These are phyloP conservation scores for Daphoenositta chrysoptera DNA, from an alignment of 2,113 vertebrate genomes.

Conservation along the genomic window DNA sequence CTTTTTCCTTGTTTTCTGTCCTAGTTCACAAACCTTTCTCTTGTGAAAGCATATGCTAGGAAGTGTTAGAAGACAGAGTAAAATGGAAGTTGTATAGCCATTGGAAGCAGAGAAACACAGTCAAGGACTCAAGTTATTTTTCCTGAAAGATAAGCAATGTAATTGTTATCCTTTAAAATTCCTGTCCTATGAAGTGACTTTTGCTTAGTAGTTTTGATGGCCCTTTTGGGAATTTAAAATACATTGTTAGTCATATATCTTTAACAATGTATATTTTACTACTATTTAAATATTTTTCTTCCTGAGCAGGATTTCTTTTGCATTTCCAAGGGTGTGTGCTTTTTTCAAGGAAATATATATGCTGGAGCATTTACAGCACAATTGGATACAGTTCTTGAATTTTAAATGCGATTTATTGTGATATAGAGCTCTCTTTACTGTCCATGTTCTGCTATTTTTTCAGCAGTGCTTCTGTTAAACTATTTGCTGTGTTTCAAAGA, in stretches of 20 bases:
- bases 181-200: not conserved
- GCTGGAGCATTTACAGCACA: not conserved
- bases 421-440: not conserved
- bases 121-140: not conserved
- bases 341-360: not conserved
- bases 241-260: not conserved
- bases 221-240: not conserved
- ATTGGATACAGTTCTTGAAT: not conserved
- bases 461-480: not conserved
- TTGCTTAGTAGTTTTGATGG: not conserved
- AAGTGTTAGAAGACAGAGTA: not conserved
- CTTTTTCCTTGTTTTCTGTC: not conserved
- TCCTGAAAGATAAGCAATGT: not conserved
- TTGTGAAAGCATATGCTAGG: not conserved
- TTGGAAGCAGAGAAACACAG: not conserved
- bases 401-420: not conserved
- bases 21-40: not conserved
- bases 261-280: not conserved
- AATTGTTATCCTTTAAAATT: not conserved
- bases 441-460: not conserved
- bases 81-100: not conserved
- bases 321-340: not conserved
- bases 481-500: not conserved
- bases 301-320: not conserved
- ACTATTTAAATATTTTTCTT: not conserved